These are phyloP conservation scores for Synergus gifuensis DNA, from an alignment of 2,888 invertebrate genomes.

Conservation along the genomic window DNA sequence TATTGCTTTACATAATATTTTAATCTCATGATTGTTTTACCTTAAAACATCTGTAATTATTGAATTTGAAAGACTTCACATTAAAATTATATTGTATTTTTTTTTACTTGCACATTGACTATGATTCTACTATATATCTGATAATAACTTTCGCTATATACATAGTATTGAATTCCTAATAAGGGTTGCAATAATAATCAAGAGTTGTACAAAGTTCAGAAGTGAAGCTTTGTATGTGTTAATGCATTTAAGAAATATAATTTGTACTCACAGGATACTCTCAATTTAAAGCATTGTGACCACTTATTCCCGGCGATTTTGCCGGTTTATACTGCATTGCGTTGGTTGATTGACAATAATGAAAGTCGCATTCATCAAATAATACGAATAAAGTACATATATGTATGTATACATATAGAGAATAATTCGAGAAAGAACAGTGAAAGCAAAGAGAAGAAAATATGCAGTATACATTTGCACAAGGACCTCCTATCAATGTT, in stretches of 20 bases:
- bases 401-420: neutral
- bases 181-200: neutral
- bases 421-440: neutral
- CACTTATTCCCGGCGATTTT: slow-evolving; percentile 11
- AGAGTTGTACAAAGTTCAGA: neutral
- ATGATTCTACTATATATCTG: neutral
- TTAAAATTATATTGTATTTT: too few species aligned
- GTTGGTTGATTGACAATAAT: neutral
- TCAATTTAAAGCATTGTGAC: slow-evolving; percentile 29
- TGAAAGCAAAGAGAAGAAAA: neutral
- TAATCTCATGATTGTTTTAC: too few species aligned
- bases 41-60: too few species aligned
- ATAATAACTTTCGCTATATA: neutral
- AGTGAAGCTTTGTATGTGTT: slow-evolving; percentile 18
- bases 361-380: neutral
- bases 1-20: too few species aligned
- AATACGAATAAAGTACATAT: neutral
- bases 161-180: neutral
- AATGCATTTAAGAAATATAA: slow-evolving; percentile 31
- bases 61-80: too few species aligned
- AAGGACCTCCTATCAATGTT: neutral
- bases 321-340: slow-evolving; percentile 8
- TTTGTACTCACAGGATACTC: slow-evolving; percentile 27
- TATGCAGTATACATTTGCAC: neutral
- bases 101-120: too few species aligned